Evolutionary conservation across 2,797 vertebrate genomes (phyloP).

Genomic region (Pipistrellus pipistrellus): DNA sequence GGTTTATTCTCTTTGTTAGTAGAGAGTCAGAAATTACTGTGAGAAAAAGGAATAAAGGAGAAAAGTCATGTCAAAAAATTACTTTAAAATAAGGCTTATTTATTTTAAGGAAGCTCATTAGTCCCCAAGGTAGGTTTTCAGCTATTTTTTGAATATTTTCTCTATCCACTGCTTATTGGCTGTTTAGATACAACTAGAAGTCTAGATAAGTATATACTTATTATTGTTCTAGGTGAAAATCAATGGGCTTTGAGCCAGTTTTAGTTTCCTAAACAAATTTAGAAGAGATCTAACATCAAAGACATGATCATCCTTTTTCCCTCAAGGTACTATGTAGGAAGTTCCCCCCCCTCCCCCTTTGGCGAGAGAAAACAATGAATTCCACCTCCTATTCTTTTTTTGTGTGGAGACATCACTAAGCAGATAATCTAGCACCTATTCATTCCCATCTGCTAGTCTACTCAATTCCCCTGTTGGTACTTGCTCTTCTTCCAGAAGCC

Average conservation of each 20-base stretch:
- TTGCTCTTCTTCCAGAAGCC: not conserved
- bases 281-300: not conserved
- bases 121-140: not conserved
- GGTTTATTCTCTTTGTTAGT: not conserved
- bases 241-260: not conserved
- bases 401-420: not conserved
- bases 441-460: not conserved
- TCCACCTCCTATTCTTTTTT: not conserved
- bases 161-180: not conserved
- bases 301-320: not conserved
- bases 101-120: slow-evolving; percentile 10
- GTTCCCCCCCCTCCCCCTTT: not conserved
- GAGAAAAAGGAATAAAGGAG: not conserved
- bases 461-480: not conserved
- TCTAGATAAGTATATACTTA: not conserved
- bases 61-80: slow-evolving; percentile 3
- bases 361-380: not conserved
- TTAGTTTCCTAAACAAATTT: slow-evolving; percentile 52
- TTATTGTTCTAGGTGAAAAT: slow-evolving; percentile 34
- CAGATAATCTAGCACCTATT: not conserved
- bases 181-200: not conserved
- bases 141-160: not conserved
- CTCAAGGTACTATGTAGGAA: not conserved
- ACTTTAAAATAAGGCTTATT: not conserved
- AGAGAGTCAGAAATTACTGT: not conserved